A percentile compares a stretch with the other conserved stretches of the same genome.
These are phyloP conservation scores for Leucopsar rothschildi DNA, from an alignment of 2,113 vertebrate species.

Conservation along the genomic window DNA sequence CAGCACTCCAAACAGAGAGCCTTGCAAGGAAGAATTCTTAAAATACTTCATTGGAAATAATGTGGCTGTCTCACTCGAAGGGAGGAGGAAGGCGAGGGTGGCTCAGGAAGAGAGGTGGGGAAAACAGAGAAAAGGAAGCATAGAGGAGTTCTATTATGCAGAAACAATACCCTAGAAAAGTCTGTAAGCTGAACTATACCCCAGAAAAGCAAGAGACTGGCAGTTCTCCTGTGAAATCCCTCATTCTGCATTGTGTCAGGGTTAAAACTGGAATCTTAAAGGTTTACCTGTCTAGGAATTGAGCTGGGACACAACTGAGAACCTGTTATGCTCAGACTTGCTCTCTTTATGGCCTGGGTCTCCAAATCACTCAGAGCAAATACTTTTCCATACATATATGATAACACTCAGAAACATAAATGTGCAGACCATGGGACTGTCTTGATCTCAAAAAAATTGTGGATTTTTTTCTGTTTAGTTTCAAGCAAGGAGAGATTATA, in stretches of 20 bases:
- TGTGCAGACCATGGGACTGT: background rate
- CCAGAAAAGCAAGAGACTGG: background rate
- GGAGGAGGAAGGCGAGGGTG: background rate
- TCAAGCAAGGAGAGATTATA: background rate
- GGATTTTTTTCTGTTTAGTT: background rate
- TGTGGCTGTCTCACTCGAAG: rapidly evolving
- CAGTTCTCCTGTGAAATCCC: background rate
- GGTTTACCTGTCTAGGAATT: background rate
- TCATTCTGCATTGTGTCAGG: background rate
- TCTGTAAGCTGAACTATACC: background rate
- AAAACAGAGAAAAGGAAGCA: background rate
- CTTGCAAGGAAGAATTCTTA: background rate
- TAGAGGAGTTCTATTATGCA: background rate
- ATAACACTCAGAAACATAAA: background rate
- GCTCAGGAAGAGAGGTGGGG: background rate
- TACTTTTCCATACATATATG: background rate
- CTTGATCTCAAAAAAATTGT: background rate
- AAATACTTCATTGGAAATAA: background rate
- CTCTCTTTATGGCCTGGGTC: background rate
- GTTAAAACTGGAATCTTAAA: background rate
- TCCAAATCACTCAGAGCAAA: background rate
- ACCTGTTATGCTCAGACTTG: background rate
- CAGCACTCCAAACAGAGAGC: slow-evolving; percentile 8
- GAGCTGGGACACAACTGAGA: background rate
- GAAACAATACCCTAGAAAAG: background rate